Evolutionary conservation across 1,140 invertebrate genomes (phyloP).

Genomic region (Lasaia peninsularis): DNA sequence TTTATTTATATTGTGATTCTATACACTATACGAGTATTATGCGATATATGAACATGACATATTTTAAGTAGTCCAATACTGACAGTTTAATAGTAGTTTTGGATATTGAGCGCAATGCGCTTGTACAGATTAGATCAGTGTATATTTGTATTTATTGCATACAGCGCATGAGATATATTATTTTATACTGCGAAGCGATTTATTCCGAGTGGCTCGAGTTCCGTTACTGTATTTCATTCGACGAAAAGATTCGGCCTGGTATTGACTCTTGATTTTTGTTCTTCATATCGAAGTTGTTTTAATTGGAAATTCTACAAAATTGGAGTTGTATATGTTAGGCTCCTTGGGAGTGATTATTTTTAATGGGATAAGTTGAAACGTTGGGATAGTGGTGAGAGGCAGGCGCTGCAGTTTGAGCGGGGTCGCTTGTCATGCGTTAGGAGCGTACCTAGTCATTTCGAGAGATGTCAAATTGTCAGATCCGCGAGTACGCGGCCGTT

Average conservation of each 20-base stretch:
- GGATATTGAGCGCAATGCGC: conserved; percentile 38
- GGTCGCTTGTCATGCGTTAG: conserved; percentile 43
- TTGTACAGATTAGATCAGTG: conserved; percentile 62
- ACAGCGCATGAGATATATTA: conserved; percentile 49
- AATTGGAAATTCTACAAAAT: conserved; percentile 51
- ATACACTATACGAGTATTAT: conserved; percentile 63
- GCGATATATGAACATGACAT: conserved; percentile 62
- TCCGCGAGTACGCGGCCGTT: conserved; percentile 69
- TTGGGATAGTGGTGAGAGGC: conserved; percentile 33
- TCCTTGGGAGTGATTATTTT: conserved; percentile 29
- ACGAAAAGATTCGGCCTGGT: conserved; percentile 49
- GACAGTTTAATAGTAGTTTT: conserved; percentile 54
- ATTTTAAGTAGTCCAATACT: conserved; percentile 52
- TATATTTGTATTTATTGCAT: conserved; percentile 64
- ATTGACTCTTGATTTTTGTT: conserved; percentile 32
- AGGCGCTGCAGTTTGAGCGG: conserved; percentile 23
- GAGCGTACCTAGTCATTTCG: conserved; percentile 77
- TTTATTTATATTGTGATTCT: conserved; percentile 72
- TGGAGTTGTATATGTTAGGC: conserved; percentile 38
- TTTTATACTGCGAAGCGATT: conserved; percentile 58
- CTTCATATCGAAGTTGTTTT: conserved; percentile 28
- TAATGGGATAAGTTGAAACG: conserved; percentile 29
- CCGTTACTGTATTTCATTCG: conserved; percentile 62
- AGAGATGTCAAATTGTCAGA: conserved; percentile 74
- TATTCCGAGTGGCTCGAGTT: conserved; percentile 73